Conservation (phyloP, 2,797 vertebrate species). For the Rhynchotus rufescens region DNA sequence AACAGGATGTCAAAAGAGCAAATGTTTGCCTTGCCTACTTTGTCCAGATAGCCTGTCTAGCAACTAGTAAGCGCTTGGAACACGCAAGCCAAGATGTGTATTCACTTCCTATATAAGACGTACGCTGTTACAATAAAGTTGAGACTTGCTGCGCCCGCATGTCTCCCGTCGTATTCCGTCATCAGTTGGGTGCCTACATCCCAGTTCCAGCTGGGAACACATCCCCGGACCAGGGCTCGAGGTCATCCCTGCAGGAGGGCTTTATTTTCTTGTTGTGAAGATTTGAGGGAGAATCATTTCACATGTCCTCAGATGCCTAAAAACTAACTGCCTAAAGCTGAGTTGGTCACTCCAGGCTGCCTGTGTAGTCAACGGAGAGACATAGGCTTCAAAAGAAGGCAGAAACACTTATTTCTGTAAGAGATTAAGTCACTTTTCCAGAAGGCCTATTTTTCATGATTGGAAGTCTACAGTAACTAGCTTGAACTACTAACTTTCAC, state of each 20-base stretch:
- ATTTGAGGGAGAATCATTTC: neutral
- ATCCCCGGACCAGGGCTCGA: rapidly evolving
- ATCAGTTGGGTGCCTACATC: neutral
- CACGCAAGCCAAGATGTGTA: no score
- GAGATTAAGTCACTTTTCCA: neutral
- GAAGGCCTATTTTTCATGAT: neutral
- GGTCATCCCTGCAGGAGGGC: neutral
- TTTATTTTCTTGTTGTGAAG: neutral
- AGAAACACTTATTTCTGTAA: neutral
- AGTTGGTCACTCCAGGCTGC: neutral
- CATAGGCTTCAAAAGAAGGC: neutral
- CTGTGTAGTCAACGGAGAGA: neutral
- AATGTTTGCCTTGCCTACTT: no score
- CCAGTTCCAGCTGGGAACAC: neutral
- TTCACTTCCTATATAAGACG: no score
- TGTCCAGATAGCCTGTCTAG: no score
- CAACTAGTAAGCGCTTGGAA: no score
- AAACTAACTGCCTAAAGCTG: neutral
- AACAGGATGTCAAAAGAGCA: no score
- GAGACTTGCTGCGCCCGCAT: no score
- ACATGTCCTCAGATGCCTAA: neutral
- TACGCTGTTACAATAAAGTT: no score
- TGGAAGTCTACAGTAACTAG: neutral
- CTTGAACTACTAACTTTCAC: neutral
- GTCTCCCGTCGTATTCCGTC: no score